Evolutionary conservation across 2,797 vertebrate species (phyloP).

Genomic region (Lepus townsendii): DNA sequence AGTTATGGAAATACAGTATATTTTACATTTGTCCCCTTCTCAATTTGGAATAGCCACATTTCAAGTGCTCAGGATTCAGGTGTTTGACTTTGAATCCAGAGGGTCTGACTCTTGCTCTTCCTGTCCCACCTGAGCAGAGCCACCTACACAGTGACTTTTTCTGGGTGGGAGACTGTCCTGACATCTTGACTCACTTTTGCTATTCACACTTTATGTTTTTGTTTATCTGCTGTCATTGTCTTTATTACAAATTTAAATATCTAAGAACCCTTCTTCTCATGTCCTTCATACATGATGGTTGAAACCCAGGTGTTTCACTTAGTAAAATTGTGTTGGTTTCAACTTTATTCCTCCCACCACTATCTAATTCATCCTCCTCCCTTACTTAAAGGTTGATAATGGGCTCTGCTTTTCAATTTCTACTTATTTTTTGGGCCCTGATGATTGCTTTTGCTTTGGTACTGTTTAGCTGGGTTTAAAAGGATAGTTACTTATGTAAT

Average conservation of each 20-base stretch:
- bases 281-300: not conserved
- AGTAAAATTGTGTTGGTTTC: not conserved
- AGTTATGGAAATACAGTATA: not conserved
- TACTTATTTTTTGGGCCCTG: not conserved
- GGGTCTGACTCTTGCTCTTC: fast-evolving
- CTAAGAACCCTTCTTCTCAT: not conserved
- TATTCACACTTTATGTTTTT: not conserved
- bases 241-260: not conserved
- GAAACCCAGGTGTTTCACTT: not conserved
- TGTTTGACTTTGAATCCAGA: fast-evolving
- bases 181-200: not conserved
- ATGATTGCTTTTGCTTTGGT: not conserved
- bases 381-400: not conserved
- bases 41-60: not conserved
- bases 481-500: not conserved
- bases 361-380: no score
- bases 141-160: not conserved
- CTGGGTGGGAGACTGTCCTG: no score
- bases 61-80: not conserved
- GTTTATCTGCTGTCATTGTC: not conserved
- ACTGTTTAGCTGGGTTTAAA: not conserved
- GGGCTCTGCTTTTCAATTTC: not conserved
- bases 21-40: not conserved
- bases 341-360: not conserved
- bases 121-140: not conserved